Evolutionary conservation across 2,888 invertebrate species (phyloP).

Genomic region (Tetramorium bicarinatum): DNA sequence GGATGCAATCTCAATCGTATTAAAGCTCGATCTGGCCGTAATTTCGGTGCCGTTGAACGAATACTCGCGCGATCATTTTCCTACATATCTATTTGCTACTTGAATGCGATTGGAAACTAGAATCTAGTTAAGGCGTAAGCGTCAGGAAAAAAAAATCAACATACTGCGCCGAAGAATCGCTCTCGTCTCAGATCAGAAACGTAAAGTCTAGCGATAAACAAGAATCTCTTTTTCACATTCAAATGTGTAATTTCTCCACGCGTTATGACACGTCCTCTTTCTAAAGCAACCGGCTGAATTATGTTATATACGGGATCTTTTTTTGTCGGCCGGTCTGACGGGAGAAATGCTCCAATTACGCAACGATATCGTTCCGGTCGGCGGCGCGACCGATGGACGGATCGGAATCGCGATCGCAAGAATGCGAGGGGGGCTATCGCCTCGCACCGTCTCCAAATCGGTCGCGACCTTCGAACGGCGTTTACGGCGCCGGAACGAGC

Average conservation of each 20-base stretch:
- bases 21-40: conserved; percentile 8
- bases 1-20: conserved; percentile 39
- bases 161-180: not conserved
- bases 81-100: not conserved
- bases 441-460: conserved; percentile 64
- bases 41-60: not conserved
- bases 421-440: conserved; percentile 43
- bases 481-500: conserved; percentile 47
- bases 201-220: not conserved
- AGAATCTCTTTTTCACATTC: not conserved
- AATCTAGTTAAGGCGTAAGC: conserved; percentile 15
- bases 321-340: conserved; percentile 15
- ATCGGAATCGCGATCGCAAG: conserved; percentile 54
- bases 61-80: conserved; percentile 10
- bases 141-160: not conserved
- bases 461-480: conserved; percentile 61
- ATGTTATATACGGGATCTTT: conserved; percentile 9
- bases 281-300: conserved; percentile 19
- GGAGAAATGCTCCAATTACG: conserved; percentile 40
- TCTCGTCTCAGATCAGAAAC: conserved; percentile 3
- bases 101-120: conserved; percentile 18
- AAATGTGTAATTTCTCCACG: conserved; percentile 9
- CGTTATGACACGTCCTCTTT: conserved; percentile 32
- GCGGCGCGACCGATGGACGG: not conserved
- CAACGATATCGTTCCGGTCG: conserved; percentile 37